A percentile compares a stretch with the other conserved stretches of the same genome.
Evolutionary conservation across 2,797 vertebrate species (phyloP).

Genomic region (Pseudochirops corinnae): DNA sequence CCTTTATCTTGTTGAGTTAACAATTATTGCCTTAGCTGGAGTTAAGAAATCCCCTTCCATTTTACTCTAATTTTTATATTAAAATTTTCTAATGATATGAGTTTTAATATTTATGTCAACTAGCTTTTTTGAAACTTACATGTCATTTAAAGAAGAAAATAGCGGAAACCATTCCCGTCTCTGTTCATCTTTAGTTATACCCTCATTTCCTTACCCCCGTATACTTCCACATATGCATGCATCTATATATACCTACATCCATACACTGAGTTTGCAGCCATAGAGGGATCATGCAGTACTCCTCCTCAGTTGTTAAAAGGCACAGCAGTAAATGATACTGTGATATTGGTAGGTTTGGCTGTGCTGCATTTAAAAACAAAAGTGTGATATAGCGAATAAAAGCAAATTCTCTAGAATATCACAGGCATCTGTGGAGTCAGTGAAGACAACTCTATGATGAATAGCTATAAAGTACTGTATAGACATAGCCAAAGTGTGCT

Average conservation of each 20-base stretch:
- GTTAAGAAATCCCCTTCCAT: neutral
- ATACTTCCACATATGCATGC: neutral
- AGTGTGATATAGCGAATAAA: slow-evolving; percentile 2
- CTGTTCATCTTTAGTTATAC: neutral
- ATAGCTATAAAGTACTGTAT: neutral
- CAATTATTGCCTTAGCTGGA: neutral
- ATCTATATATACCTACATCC: neutral
- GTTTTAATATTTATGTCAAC: neutral
- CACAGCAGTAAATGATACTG: neutral
- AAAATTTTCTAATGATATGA: neutral
- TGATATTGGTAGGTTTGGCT: neutral
- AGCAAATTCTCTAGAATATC: neutral
- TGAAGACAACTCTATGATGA: slow-evolving; percentile 6
- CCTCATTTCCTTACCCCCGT: neutral
- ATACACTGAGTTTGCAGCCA: neutral
- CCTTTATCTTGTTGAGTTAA: neutral
- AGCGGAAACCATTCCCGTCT: neutral
- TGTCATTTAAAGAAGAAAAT: neutral
- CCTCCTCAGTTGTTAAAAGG: neutral
- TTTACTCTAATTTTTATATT: neutral
- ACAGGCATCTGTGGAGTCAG: neutral
- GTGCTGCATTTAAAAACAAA: neutral
- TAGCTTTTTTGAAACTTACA: neutral
- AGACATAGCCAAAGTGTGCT: neutral
- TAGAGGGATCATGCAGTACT: neutral